These are phyloP conservation scores for Emydocephalus ijimae DNA, from an alignment of 2,113 vertebrate species.

Conservation along the genomic window DNA sequence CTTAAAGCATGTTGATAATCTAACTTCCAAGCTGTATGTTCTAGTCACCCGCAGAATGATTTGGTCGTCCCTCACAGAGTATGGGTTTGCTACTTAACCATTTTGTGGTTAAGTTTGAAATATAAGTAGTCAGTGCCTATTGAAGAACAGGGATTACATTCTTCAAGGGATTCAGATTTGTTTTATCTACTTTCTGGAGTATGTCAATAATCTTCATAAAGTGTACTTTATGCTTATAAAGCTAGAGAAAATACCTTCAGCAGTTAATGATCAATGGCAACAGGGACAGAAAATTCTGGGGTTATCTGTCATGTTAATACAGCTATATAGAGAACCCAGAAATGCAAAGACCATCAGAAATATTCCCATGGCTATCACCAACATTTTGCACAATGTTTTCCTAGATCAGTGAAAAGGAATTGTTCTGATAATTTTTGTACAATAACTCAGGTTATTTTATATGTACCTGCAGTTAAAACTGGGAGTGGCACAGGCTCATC, in stretches of 20 bases:
- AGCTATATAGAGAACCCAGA: neutral
- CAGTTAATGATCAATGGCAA: neutral
- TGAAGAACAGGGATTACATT: neutral
- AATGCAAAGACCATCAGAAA: neutral
- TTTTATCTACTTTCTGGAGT: neutral
- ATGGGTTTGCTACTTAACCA: neutral
- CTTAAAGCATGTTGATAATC: neutral
- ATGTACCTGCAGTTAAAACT: slow-evolving; percentile 53
- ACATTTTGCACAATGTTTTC: neutral
- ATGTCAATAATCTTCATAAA: neutral
- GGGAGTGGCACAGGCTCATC: slow-evolving; percentile 45
- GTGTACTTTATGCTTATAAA: neutral
- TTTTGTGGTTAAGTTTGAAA: neutral
- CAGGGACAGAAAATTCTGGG: neutral
- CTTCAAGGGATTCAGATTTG: neutral
- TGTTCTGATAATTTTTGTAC: neutral
- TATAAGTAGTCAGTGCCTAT: neutral
- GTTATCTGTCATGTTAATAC: neutral
- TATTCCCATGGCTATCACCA: neutral
- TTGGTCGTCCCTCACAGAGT: neutral
- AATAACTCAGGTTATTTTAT: neutral
- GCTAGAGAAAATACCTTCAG: neutral
- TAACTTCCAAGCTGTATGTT: neutral
- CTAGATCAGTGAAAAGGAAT: neutral
- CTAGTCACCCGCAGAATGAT: neutral